phyloP scores from a whole-genome alignment of 2,888 invertebrate species.

The Nomada lathburiana region DNA sequence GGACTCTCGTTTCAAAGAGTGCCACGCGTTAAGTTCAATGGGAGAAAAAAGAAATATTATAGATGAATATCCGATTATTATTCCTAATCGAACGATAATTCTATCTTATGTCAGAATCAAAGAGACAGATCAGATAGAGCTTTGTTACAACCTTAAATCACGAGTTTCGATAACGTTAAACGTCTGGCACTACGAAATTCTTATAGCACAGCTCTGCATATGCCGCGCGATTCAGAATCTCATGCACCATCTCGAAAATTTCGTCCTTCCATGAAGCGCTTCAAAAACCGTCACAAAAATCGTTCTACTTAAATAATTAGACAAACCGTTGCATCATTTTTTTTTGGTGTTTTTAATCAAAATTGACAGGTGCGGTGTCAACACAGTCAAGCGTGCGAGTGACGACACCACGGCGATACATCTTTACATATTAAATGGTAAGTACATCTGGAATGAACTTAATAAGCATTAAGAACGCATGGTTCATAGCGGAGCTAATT shows the following conservation, averaged over 20 bases:
- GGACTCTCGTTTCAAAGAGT: not conserved
- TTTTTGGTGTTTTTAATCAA: not conserved
- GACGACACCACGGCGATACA: not conserved
- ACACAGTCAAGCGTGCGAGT: not conserved
- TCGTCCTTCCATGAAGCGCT: not conserved
- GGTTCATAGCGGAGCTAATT: not conserved
- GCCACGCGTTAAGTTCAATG: not conserved
- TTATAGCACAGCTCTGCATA: not conserved
- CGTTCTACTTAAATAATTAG: no score
- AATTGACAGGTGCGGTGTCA: not conserved
- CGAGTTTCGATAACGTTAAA: not conserved
- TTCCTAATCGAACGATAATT: conserved; percentile 17
- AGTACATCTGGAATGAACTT: not conserved
- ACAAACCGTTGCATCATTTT: no score
- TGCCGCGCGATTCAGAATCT: not conserved
- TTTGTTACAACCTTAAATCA: not conserved
- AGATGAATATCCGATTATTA: conserved; percentile 25
- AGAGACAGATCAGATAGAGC: conserved; percentile 1
- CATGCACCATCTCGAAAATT: not conserved
- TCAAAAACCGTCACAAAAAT: not conserved
- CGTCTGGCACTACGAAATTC: not conserved
- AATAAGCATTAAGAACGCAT: not conserved
- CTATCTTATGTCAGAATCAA: not conserved
- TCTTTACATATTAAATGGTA: not conserved
- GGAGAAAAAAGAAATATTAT: not conserved